Percentiles rank a stretch among this genome's conserved stretches.
These are phyloP conservation scores for Odocoileus virginianus DNA, from an alignment of 2,113 vertebrate species.

Conservation along the genomic window DNA sequence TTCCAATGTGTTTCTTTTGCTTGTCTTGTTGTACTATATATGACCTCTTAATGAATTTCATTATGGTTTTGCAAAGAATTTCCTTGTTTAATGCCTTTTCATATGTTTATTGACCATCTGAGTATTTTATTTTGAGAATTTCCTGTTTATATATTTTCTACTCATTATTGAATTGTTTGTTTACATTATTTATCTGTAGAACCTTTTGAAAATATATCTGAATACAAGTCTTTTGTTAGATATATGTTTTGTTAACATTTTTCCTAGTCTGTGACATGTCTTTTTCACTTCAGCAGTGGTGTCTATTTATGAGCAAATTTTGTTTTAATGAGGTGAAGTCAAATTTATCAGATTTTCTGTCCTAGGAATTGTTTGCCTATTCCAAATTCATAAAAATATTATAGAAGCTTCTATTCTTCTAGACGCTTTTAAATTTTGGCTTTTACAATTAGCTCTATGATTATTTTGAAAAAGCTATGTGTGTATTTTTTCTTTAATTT, in stretches of 20 bases:
- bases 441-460: not conserved
- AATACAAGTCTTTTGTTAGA: not conserved
- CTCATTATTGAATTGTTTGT: not conserved
- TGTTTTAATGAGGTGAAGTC: not conserved
- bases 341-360: conserved; percentile 15
- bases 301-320: not conserved
- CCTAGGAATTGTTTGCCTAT: not conserved
- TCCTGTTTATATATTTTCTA: not conserved
- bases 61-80: not conserved
- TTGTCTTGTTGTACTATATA: not conserved
- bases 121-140: conserved; percentile 14
- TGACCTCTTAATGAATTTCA: not conserved
- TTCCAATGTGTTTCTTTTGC: not conserved
- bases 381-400: not conserved
- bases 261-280: not conserved
- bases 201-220: not conserved
- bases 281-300: not conserved
- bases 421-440: not conserved
- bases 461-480: not conserved
- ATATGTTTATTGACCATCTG: not conserved
- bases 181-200: not conserved
- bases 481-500: not conserved
- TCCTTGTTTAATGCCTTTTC: not conserved
- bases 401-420: not conserved
- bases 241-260: not conserved